Conservation (phyloP, 2,113 vertebrate genomes). For the Rhabdomys dilectus region DNA sequence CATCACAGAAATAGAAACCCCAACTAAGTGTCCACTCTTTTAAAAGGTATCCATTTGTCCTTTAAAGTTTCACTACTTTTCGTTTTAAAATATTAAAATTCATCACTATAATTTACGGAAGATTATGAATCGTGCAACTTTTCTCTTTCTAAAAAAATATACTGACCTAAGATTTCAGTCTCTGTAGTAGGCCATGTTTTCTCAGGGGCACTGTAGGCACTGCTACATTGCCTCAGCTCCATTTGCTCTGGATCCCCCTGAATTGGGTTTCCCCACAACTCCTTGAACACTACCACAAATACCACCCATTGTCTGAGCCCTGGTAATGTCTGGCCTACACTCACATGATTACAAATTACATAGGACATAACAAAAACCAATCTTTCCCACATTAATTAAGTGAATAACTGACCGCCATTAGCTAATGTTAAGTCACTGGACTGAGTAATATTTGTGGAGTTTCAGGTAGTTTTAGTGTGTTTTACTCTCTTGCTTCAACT, state of each 20-base stretch:
- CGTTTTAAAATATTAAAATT: background rate
- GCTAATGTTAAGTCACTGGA: background rate
- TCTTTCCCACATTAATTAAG: background rate
- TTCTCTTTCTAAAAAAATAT: constrained; percentile 14
- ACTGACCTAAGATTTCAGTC: background rate
- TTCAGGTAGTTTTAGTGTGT: background rate
- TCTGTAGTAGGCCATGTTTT: background rate
- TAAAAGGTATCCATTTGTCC: background rate
- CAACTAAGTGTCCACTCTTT: background rate
- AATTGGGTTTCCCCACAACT: background rate
- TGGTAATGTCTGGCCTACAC: background rate
- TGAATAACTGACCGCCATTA: background rate
- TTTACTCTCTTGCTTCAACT: background rate
- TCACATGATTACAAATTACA: background rate
- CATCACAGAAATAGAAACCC: background rate
- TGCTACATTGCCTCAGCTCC: background rate
- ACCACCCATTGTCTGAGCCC: background rate
- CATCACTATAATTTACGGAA: background rate
- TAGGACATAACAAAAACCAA: background rate
- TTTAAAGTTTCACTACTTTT: background rate
- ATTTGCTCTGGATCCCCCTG: background rate
- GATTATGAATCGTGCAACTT: background rate
- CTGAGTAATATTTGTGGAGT: background rate
- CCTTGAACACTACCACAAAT: background rate
- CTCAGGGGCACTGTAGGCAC: background rate